These are phyloP conservation scores for Ormia ochracea DNA, from an alignment of 2,888 invertebrate genomes.

Conservation along the genomic window DNA sequence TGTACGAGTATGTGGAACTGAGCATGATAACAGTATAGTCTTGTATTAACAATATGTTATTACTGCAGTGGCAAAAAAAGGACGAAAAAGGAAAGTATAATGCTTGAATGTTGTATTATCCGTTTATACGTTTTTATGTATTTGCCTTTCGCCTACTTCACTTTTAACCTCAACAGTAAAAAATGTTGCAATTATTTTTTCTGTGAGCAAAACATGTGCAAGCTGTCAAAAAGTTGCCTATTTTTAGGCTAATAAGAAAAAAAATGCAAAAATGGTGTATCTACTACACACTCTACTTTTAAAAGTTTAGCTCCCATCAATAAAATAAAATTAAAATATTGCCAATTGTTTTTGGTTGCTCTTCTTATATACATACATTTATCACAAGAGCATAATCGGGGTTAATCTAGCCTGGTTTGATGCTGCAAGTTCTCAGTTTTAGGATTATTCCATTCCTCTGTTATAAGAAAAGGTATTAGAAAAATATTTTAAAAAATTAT, in stretches of 20 bases:
- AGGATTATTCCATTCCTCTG: too few species aligned
- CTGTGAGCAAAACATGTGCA: not conserved
- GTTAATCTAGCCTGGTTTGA: too few species aligned
- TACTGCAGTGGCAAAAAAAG: not conserved
- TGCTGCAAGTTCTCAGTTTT: too few species aligned
- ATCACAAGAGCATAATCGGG: too few species aligned
- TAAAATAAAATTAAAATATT: too few species aligned
- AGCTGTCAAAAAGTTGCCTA: not conserved
- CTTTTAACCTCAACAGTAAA: conserved; percentile 30
- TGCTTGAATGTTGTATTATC: conserved; percentile 24
- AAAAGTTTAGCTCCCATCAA: too few species aligned
- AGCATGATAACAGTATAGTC: not conserved
- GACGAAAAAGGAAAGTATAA: not conserved
- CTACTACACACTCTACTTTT: too few species aligned
- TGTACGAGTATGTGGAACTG: too few species aligned
- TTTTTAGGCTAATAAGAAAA: not conserved
- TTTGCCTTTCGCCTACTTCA: not conserved
- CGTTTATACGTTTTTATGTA: not conserved
- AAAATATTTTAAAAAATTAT: too few species aligned
- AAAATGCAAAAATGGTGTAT: not conserved
- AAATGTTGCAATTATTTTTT: conserved; percentile 18
- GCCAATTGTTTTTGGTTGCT: too few species aligned
- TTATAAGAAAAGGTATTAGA: too few species aligned
- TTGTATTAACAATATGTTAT: conserved; percentile 36
- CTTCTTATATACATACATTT: too few species aligned